These are phyloP conservation scores for Spilogale gracilis DNA, from an alignment of 2,113 vertebrate genomes.

Conservation along the genomic window DNA sequence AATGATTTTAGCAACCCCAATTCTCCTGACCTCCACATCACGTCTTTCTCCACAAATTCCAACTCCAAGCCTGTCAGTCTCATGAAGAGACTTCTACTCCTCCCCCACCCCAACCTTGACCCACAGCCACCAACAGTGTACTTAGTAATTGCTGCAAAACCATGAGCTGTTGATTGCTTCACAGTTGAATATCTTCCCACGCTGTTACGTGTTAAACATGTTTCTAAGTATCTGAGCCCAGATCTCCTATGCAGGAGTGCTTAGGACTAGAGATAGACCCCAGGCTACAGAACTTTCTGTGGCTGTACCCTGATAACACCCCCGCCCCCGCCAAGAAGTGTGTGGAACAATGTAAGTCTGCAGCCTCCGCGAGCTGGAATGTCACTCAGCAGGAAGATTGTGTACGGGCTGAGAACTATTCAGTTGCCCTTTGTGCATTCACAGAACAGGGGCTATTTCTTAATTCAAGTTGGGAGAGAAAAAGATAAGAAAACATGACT, in stretches of 20 bases:
- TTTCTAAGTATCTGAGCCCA: not conserved
- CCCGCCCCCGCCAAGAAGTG: not conserved
- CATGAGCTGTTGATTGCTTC: not conserved
- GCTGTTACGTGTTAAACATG: not conserved
- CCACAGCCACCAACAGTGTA: not conserved
- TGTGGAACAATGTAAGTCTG: not conserved
- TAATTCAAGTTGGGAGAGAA: constrained; percentile 13
- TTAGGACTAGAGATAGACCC: not conserved
- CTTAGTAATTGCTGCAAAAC: constrained; percentile 36
- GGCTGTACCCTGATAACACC: not conserved
- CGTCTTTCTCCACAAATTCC: not conserved
- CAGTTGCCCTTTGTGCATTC: not conserved
- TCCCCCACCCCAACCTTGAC: not conserved
- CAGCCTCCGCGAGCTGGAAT: not conserved
- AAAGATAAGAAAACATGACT: not conserved
- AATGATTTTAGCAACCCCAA: not conserved
- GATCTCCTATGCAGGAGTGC: not conserved
- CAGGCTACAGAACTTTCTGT: not conserved
- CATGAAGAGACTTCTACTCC: not conserved
- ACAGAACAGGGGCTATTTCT: not conserved
- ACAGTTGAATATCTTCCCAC: not conserved
- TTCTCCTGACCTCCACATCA: not conserved
- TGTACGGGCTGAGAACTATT: not conserved
- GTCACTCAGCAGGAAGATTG: not conserved
- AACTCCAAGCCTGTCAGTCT: not conserved